Percentiles rank a stretch among this genome's conserved stretches.
Conservation (phyloP, 2,797 vertebrate species). For the Saxicola maurus region DNA sequence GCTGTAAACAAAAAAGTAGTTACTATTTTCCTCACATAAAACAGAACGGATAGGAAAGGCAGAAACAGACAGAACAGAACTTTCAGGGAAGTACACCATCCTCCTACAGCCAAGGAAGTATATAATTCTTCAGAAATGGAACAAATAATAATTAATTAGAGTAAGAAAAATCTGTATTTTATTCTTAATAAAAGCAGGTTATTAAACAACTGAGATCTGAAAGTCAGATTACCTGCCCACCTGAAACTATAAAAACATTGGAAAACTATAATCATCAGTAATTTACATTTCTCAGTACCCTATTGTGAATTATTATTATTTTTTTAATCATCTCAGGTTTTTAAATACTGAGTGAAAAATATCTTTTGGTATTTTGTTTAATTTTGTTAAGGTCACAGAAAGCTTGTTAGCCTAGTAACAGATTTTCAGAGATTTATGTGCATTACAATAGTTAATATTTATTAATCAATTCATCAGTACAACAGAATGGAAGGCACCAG, state of each 20-base stretch:
- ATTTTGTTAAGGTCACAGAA: not conserved
- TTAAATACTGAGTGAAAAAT: not conserved
- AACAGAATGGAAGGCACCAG: not conserved
- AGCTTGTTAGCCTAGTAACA: not conserved
- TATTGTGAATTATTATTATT: not conserved
- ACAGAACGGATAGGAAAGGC: not conserved
- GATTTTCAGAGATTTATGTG: not conserved
- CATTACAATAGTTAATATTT: not conserved
- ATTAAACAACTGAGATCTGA: not conserved
- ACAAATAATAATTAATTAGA: not conserved
- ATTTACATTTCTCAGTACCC: not conserved
- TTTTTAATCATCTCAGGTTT: not conserved
- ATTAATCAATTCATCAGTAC: not conserved
- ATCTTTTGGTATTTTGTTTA: not conserved
- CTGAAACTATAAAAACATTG: not conserved
- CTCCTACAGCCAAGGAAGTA: not conserved
- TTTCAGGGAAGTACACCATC: not conserved
- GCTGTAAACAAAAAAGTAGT: not conserved
- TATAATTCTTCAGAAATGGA: not conserved
- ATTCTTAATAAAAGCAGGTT: not conserved
- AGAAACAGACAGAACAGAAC: not conserved
- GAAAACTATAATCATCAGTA: not conserved
- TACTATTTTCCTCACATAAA: not conserved
- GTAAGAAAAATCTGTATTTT: not conserved
- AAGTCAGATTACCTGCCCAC: not conserved